Evolutionary conservation across 2,113 vertebrate species (phyloP), one percentile per base, ranked within the genome.

Genomic region (Amphilophus citrinellus): DNA sequence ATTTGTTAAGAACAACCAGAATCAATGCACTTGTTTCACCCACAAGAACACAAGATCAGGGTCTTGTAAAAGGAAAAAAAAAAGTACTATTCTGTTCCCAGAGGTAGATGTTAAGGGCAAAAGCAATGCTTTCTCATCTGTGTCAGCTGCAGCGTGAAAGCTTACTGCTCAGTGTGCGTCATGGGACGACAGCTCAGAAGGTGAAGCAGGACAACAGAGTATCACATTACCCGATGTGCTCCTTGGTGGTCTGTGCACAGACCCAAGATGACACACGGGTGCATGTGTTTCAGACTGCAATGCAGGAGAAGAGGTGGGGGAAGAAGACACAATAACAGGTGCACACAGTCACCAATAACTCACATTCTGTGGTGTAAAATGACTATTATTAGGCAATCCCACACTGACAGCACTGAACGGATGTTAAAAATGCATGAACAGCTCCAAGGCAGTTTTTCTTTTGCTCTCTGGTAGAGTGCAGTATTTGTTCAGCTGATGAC

Each of bases 221-320:
- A 78, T 91, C 62, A 2, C 66, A 7, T 90, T 82, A 24, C 82
- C 44, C 11, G n/a, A 11, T n/a, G 79, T 6, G 68, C 24, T 73
- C 87, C 84, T 77, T 57, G 83, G 86, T 30, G 83, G 84, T 78
- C 65, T 35, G 47, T 3, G 77, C 84, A 63, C 56, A 58, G 81
- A 80, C 81, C 86, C 82, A 79, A 77, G 53, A 76, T 88, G 89
- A 90, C 84, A 84, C 66, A 61, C 56, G 35, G 13, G 65, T 50
- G 61, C 68, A 81, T 50, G 37, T 76, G 88, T 81, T 71, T 60
- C 78, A 88, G 79, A 80, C 42, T 85, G 91, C 89, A 89, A 63
- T 88, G 88, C 88, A 93, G 89, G 77, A 66, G 60, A 18, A 73
- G 17, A 18, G 37, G 37, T 20, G 2, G 37, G 14, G 61, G 20